These are phyloP conservation scores for Masticophis lateralis DNA, from an alignment of 2,797 vertebrate genomes.

Conservation along the genomic window DNA sequence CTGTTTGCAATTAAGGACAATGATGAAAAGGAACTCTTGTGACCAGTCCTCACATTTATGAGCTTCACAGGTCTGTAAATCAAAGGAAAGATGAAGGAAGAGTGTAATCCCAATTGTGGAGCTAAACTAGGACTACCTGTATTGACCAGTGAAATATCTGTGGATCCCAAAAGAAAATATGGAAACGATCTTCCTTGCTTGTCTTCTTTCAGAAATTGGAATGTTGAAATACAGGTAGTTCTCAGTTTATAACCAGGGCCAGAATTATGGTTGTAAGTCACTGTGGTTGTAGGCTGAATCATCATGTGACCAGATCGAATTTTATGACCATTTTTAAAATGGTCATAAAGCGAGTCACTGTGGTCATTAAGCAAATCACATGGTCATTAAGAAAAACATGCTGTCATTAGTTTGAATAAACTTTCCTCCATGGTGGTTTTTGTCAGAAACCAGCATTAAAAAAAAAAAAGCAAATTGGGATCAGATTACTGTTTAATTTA, in stretches of 20 bases:
- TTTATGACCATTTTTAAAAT: background rate
- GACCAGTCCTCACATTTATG: background rate
- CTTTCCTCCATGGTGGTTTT: background rate
- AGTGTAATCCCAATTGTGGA: background rate
- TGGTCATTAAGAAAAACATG: background rate
- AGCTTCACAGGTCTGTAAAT: background rate
- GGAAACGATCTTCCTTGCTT: background rate
- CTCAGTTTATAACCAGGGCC: background rate
- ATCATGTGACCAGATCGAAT: background rate
- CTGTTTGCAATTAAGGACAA: background rate
- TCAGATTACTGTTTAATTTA: background rate
- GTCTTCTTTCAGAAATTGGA: no score
- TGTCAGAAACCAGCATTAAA: background rate
- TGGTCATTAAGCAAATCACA: background rate
- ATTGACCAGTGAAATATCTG: background rate
- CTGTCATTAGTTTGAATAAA: background rate
- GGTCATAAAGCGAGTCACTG: background rate
- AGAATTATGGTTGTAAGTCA: background rate
- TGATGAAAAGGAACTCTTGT: background rate
- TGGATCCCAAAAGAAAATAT: background rate
- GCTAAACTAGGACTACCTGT: background rate
- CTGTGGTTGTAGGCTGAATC: background rate
- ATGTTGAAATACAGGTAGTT: background rate
- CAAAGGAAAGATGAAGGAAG: background rate
- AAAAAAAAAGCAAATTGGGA: no score